Percentiles rank a stretch among this genome's conserved stretches.
phyloP scores from a whole-genome alignment of 2,888 invertebrate genomes.

The Tineola bisselliella region DNA sequence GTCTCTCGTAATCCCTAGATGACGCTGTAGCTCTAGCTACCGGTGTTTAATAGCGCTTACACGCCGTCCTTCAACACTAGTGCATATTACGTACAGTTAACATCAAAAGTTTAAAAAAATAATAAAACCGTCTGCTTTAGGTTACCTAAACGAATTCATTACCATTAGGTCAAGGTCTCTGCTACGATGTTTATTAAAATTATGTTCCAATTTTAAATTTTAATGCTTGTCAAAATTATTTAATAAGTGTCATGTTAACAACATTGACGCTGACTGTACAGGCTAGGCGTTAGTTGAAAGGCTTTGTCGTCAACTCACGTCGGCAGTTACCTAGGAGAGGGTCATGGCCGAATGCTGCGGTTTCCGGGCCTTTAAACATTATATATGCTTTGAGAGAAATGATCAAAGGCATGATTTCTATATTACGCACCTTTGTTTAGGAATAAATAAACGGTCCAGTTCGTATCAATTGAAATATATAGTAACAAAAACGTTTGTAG shows the following conservation, averaged over 20 bases:
- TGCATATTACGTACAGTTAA: no score
- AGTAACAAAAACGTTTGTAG: not conserved
- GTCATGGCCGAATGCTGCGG: not conserved
- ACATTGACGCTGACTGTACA: not conserved
- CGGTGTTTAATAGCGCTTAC: no score
- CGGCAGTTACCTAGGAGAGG: slow-evolving; percentile 3
- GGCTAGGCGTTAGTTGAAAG: not conserved
- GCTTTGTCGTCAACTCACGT: not conserved
- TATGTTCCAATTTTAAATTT: no score
- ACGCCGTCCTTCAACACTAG: no score
- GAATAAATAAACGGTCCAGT: not conserved
- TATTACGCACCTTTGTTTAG: not conserved
- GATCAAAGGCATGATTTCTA: not conserved
- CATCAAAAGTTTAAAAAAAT: no score
- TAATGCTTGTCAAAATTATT: no score
- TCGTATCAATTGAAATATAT: not conserved
- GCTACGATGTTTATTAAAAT: no score
- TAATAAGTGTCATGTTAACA: not conserved
- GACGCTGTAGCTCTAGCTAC: no score
- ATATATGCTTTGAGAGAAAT: slow-evolving; percentile 1
- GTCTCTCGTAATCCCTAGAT: no score
- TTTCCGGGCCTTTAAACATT: not conserved
- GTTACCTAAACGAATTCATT: no score
- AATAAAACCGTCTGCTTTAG: no score
- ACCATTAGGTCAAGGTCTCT: no score